Base-by-base conservation (phyloP, 2,797 vertebrate genomes). In the Channallabes apus region DNA sequence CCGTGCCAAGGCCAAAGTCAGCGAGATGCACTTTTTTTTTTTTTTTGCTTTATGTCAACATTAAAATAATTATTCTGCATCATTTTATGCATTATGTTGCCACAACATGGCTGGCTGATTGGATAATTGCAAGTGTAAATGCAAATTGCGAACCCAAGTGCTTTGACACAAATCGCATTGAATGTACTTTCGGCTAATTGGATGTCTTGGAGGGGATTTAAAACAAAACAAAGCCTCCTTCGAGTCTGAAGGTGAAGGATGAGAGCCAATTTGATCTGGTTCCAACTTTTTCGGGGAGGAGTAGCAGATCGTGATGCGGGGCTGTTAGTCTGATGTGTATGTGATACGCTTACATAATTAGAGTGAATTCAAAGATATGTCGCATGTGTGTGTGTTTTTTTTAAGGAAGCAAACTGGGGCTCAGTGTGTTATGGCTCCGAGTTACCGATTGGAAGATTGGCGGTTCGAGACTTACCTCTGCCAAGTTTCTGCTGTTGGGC, bases 201-300 rank as follows among this genome's bases (percentile, higher is more conserved):
- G 76, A 71, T 32, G 11, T 51, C n/a, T 18, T 32, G 80, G 56
- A 73, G 46, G 51, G 67, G 29, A 68, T 61, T 84, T 78, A 81
- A 76, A 46, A 56, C 68, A 38, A 32, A 58, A 69, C 78, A 59
- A 32, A 32, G 80, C 41, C 9, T 35, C 12, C 64, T 41, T 82
- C 11, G n/a, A 61, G 51, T 86, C 15, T 84, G 65, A 83, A 86
- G 65, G 83, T 82, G 80, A 86, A 82, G 59, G 83, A 35, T 59
- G 51, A 78, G 64, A 80, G 56, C 75, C 85, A 80, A 67, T 88
- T 84, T 84, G 85, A 88, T 85, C 71, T 4, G 12, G 64, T 69
- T 89, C 71, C 67, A 79, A 22, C 46, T 82, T 83, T 83, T 82
- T 82, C 3, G 27, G 64, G 65, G 59, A 51, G 59, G 76, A 80